Evolutionary conservation across 2,888 invertebrate species (phyloP), one percentile per base, ranked within the genome.

Genomic region (Lypha dubia): DNA sequence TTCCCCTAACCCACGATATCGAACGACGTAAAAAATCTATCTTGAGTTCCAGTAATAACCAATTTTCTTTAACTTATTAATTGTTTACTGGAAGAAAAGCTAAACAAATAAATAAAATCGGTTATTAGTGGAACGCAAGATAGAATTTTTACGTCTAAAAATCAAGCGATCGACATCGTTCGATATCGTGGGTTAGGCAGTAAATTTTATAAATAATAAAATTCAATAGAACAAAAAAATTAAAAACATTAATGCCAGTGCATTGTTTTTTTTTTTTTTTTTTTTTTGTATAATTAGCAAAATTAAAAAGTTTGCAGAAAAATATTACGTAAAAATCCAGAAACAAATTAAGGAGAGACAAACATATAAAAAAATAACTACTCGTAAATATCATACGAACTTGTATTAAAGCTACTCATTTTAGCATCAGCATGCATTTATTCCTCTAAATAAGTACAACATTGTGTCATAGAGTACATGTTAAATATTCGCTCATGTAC

Each of bases 271-370:
- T 51, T 9, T 51, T n/a, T 35, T 17, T 1, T n/a, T 56, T 4
- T 56, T 56, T 24, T 56, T n/a, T 11, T 17, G n/a, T 35, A 3
- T 3, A 58, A n/a, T 58, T 20, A 22, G 38, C 8, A 17, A n/a
- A 44, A 41, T 35, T 32, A 28, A 49, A 24, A 38, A 49, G 0
- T 24, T 24, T 9, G 38, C 17, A 41, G 41, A 53, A 44, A 20
- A 38, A n/a, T 20, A 17, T 38, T n/a, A 44, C 5, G 28, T 75
- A 20, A n/a, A 20, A 56, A 65, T 28, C 22, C 44, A 68, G 41
- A 22, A 32, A 53, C 35, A 77, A 17, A 9, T 44, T 56, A 65
- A 67, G 11, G 38, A 38, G 20, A 49, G 49, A 76, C 49, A 38
- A 32, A 28, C n/a, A 28, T 1, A 24, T 41, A 60, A 46, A 28